Percentiles rank a stretch among this genome's conserved stretches.
These are phyloP conservation scores for Pangasius macronema DNA, from an alignment of 2,797 vertebrate species.

Conservation along the genomic window DNA sequence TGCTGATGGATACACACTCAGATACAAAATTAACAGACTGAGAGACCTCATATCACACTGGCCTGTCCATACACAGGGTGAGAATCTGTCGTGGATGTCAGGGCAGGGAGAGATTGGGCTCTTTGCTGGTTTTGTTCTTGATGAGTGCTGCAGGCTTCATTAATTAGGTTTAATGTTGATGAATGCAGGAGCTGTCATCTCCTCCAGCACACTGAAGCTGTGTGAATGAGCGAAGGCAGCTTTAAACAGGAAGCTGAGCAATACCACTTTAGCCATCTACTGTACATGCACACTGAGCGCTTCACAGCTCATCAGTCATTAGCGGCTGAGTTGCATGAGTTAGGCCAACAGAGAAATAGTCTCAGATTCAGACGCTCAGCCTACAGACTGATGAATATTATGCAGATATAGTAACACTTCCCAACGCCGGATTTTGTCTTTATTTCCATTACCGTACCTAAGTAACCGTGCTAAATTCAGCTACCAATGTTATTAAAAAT, in stretches of 20 bases:
- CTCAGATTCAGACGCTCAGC: background rate
- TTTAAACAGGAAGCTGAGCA: conserved; percentile 50
- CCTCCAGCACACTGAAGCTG: conserved; percentile 39
- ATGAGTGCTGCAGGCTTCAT: conserved; percentile 62
- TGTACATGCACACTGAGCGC: conserved; percentile 33
- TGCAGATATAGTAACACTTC: background rate
- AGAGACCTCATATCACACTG: conserved; percentile 52
- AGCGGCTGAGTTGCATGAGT: background rate
- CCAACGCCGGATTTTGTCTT: background rate
- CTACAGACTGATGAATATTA: background rate
- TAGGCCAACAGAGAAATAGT: conserved; percentile 27
- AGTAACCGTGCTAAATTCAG: no score
- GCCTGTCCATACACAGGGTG: conserved; percentile 67
- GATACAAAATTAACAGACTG: conserved; percentile 43
- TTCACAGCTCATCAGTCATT: conserved; percentile 44
- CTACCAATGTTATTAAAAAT: background rate
- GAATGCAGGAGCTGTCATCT: conserved; percentile 58
- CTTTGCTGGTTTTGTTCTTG: conserved; percentile 53
- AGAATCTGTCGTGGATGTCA: conserved; percentile 69
- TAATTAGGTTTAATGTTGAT: conserved; percentile 66
- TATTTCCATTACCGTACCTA: background rate
- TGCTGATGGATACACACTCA: conserved; percentile 41
- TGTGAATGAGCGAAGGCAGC: conserved; percentile 33
- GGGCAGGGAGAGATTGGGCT: conserved; percentile 51
- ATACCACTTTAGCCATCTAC: conserved; percentile 32